Evolutionary conservation across 2,113 vertebrate genomes (phyloP).

Genomic region (Tupaia chinensis): DNA sequence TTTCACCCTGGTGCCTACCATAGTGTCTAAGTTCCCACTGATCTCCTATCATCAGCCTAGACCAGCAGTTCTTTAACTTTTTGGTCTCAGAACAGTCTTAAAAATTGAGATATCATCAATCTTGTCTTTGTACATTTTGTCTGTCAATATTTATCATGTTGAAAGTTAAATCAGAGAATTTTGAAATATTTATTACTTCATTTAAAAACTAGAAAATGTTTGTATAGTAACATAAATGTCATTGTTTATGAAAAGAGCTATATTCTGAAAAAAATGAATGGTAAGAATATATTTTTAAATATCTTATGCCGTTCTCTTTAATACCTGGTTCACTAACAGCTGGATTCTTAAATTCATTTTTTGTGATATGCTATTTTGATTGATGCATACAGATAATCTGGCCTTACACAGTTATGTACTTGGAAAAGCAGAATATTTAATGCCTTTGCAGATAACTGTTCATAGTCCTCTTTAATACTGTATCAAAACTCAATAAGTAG

Average conservation of each 20-base stretch:
- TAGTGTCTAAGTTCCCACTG: background rate
- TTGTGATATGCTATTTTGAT: background rate
- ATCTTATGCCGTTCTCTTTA: slow-evolving; percentile 39
- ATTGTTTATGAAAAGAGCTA: slow-evolving; percentile 39
- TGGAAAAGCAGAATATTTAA: slow-evolving; percentile 17
- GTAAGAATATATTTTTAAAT: background rate
- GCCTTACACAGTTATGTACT: background rate
- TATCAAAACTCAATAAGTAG: background rate
- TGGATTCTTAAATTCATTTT: slow-evolving; percentile 5
- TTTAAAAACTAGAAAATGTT: slow-evolving; percentile 22
- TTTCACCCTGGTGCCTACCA: background rate
- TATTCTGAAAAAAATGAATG: slow-evolving; percentile 48
- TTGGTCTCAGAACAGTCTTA: slow-evolving; percentile 25
- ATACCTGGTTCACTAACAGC: background rate
- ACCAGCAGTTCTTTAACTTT: background rate
- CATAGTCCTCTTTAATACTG: slow-evolving; percentile 44
- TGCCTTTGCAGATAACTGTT: background rate
- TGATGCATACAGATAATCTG: background rate
- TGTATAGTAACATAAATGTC: background rate
- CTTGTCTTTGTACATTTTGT: background rate
- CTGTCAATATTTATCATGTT: slow-evolving; percentile 21
- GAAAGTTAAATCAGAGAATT: background rate
- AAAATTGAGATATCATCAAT: background rate
- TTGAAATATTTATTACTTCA: slow-evolving; percentile 16
- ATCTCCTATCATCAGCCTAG: background rate